Base-by-base conservation (phyloP, 1,140 invertebrate genomes). In the Magallana gigas region DNA sequence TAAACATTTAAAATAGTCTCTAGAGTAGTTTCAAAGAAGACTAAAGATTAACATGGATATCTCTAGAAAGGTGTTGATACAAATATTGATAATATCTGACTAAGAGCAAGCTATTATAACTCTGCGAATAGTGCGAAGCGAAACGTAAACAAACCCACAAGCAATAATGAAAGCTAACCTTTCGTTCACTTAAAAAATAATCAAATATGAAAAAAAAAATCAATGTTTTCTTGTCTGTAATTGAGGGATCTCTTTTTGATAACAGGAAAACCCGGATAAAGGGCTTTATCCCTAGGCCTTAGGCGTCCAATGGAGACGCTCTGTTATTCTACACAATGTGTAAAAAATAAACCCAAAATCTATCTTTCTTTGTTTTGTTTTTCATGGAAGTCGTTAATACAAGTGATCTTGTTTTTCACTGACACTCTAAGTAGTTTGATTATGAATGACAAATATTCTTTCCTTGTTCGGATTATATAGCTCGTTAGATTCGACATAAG, bases 401-500 rank as follows among this genome's bases (percentile, higher is more conserved):
- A 36, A 36, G 68, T 29, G 36, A 76, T 11, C 68, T 29, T 76
- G 68, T 76, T 76, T 76, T 76, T 8, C 68, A 9, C 36, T 76
- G 68, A 76, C 68, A 76, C 23, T 76, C 14, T 76, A 36, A 76
- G 68, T 76, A 76, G 23, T 36, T 76, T 76, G 68, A 76, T 76
- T 76, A 76, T 29, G 23, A 29, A 76, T 76, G 68, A 76, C 68
- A 76, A 76, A 76, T 76, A 76, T 76, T 29, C 68, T 12, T 11
- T 18, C 68, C 68, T 76, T 76, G 68, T 76, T 36, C 23, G 68
- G 68, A 76, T 76, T 29, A 76, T 29, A 76, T 29, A 76, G 68
- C 68, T 76, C 68, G 68, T 76, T 76, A 76, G 68, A 76, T 76
- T 76, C 68, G 23, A 23, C 68, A 76, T 36, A 76, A 76, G 29